A percentile compares a stretch with the other conserved stretches of the same genome.
Evolutionary conservation across 2,888 invertebrate species (phyloP).

Genomic region (Amaurobius ferox): DNA sequence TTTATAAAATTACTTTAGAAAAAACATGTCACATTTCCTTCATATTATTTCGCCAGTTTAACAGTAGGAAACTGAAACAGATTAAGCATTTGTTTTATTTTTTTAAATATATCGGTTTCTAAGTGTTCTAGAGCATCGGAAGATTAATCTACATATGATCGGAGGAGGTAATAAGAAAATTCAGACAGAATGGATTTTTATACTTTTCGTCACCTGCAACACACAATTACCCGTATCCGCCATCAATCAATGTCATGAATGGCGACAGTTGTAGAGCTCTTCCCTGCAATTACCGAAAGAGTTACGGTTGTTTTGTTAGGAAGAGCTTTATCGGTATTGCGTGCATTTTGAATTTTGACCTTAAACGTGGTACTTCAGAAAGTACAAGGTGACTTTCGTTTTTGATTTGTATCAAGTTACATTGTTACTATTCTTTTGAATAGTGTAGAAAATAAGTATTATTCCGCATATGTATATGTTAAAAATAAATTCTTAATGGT

Average conservation of each 20-base stretch:
- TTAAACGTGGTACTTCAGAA: neutral
- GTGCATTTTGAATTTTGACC: neutral
- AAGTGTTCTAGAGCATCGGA: neutral
- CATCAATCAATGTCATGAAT: conserved; percentile 1
- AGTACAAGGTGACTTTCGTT: too few species aligned
- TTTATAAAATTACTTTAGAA: too few species aligned
- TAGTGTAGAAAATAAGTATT: too few species aligned
- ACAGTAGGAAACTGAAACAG: too few species aligned
- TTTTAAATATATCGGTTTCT: neutral
- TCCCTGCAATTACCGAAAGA: neutral
- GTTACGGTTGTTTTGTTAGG: neutral
- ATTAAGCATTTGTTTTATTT: too few species aligned
- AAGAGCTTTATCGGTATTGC: neutral
- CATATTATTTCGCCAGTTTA: too few species aligned
- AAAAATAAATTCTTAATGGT: too few species aligned
- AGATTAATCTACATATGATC: neutral
- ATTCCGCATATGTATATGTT: too few species aligned
- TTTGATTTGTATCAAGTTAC: too few species aligned
- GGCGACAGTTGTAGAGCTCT: conserved; percentile 2
- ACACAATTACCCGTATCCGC: neutral
- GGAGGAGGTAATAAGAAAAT: neutral
- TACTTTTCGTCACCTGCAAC: neutral
- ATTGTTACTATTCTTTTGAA: too few species aligned
- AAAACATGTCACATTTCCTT: too few species aligned
- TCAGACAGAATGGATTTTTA: neutral